Evolutionary conservation across 1,140 invertebrate species (phyloP).

Genomic region (Anoplophora glabripennis): DNA sequence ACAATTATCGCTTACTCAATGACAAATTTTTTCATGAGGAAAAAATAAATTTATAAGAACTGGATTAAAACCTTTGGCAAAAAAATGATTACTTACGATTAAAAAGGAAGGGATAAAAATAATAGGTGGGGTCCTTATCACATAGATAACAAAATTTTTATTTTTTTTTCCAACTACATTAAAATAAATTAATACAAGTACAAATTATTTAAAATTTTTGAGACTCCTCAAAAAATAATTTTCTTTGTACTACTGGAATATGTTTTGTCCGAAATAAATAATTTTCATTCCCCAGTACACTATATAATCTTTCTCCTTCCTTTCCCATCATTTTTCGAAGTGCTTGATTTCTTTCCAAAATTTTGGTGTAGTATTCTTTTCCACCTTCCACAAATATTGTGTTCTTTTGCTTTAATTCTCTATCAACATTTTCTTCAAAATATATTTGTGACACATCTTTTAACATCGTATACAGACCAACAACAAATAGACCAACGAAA

Average conservation of each 20-base stretch:
- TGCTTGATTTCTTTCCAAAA: conserved; percentile 69
- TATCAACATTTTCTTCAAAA: conserved; percentile 62
- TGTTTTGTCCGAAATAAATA: conserved; percentile 61
- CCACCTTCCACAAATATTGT: conserved; percentile 67
- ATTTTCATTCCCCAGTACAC: conserved; percentile 66
- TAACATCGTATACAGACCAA: conserved; percentile 60
- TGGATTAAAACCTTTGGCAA: too few relatives aligned
- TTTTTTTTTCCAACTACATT: too few relatives aligned
- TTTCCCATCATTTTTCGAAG: conserved; percentile 62
- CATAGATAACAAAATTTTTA: too few relatives aligned
- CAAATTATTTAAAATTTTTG: too few relatives aligned
- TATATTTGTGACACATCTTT: conserved; percentile 61
- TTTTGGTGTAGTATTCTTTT: conserved; percentile 71
- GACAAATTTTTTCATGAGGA: too few relatives aligned
- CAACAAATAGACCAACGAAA: conserved; percentile 56
- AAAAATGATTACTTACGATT: too few relatives aligned
- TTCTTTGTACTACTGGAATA: conserved; percentile 60
- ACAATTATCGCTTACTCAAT: too few relatives aligned
- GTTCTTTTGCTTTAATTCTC: conserved; percentile 57
- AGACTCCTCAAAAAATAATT: conserved; percentile 61
- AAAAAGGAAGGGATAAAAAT: too few relatives aligned
- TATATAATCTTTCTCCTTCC: conserved; percentile 58
- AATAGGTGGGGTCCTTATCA: too few relatives aligned
- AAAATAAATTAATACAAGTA: too few relatives aligned
- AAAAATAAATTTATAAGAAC: too few relatives aligned